Percentiles rank a stretch among this genome's conserved stretches.
These are phyloP conservation scores for Formica selysi DNA, from an alignment of 1,140 invertebrate genomes.

Conservation along the genomic window DNA sequence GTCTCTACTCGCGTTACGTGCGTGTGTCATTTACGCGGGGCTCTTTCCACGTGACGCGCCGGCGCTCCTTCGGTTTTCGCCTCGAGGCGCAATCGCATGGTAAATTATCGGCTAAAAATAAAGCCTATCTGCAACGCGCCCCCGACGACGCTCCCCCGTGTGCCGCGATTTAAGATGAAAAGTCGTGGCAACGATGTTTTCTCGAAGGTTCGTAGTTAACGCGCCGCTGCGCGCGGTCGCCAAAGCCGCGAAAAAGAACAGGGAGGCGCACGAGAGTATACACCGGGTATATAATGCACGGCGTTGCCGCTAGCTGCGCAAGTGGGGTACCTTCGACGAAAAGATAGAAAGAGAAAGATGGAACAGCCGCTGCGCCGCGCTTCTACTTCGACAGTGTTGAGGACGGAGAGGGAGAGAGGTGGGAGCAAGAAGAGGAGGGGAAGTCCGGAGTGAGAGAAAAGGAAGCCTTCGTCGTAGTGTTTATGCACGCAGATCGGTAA, in stretches of 20 bases:
- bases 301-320: constrained; percentile 73
- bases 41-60: constrained; percentile 73
- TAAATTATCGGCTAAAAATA: constrained; percentile 72
- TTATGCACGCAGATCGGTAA: constrained; percentile 76
- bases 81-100: constrained; percentile 28
- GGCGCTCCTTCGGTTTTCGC: constrained; percentile 46
- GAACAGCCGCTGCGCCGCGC: constrained; percentile 16
- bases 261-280: constrained; percentile 69
- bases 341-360: constrained; percentile 56
- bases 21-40: constrained; percentile 25
- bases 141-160: constrained; percentile 16
- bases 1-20: not conserved
- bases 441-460: constrained; percentile 56
- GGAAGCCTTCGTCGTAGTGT: constrained; percentile 69
- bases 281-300: constrained; percentile 73
- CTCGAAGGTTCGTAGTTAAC: constrained; percentile 80
- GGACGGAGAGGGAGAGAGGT: constrained; percentile 22
- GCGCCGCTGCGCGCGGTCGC: constrained; percentile 59
- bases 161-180: constrained; percentile 73
- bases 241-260: constrained; percentile 72
- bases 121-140: constrained; percentile 48
- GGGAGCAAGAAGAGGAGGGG: constrained; percentile 32
- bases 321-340: constrained; percentile 70
- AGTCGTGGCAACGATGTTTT: constrained; percentile 79
- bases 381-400: constrained; percentile 26